Conservation (phyloP, 2,888 invertebrate species). For the Craniophora ligustri region DNA sequence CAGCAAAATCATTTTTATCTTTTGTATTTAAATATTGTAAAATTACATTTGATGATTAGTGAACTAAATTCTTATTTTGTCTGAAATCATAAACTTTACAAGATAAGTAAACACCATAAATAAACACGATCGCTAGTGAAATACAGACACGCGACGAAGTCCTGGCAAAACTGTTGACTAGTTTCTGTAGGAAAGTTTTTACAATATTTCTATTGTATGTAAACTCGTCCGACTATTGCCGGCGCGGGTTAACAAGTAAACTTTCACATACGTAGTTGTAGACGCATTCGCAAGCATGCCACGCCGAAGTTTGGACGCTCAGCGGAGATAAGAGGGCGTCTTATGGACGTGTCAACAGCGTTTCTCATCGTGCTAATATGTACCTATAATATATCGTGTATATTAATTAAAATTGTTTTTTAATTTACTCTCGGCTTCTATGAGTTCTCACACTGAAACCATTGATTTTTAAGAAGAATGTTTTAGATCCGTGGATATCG, state of each 20-base stretch:
- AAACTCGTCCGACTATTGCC: slow-evolving; percentile 47
- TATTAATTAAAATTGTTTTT: neutral
- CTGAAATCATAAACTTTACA: slow-evolving; percentile 12
- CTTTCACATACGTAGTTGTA: slow-evolving; percentile 43
- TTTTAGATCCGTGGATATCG: too few relatives aligned
- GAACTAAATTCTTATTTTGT: too few relatives aligned
- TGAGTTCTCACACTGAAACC: too few relatives aligned
- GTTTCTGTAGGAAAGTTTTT: slow-evolving; percentile 49
- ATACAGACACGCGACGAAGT: slow-evolving; percentile 24
- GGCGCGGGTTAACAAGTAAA: slow-evolving; percentile 55
- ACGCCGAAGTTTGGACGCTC: slow-evolving; percentile 33
- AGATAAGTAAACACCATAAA: slow-evolving; percentile 20
- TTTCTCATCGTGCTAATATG: slow-evolving; percentile 7
- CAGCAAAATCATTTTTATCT: too few relatives aligned
- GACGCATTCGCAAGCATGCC: slow-evolving; percentile 19
- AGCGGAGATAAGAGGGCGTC: slow-evolving; percentile 29
- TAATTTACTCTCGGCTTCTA: too few relatives aligned
- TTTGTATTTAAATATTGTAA: too few relatives aligned
- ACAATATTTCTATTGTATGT: slow-evolving; percentile 55
- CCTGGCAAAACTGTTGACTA: slow-evolving; percentile 45
- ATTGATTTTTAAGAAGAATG: too few relatives aligned
- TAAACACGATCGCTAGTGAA: slow-evolving; percentile 27
- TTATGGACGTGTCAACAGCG: slow-evolving; percentile 27
- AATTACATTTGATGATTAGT: too few relatives aligned
- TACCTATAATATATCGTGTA: too few relatives aligned